Evolutionary conservation across 1,140 invertebrate genomes (phyloP).

Genomic region (Lordiphosa stackelbergi): DNA sequence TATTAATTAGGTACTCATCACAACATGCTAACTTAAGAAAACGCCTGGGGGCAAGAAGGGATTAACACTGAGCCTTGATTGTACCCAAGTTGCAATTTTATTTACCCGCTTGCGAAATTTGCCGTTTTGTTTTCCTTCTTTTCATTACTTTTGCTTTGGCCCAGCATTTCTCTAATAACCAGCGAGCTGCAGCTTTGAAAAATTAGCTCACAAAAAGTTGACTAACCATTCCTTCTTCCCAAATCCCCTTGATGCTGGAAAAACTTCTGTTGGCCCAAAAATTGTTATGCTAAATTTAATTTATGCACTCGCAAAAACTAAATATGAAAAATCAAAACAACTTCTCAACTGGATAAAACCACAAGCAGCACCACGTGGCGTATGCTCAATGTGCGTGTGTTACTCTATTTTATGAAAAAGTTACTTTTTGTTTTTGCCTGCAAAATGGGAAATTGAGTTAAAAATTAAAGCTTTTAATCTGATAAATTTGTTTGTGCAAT

Average conservation of each 20-base stretch:
- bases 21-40: no score
- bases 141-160: no score
- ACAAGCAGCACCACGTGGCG: constrained; percentile 38
- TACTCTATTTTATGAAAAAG: not conserved
- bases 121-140: constrained; percentile 21
- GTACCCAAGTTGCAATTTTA: constrained; percentile 10
- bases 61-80: not conserved
- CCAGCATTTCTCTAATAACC: no score
- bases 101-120: constrained; percentile 16
- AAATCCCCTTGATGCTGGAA: not conserved
- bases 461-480: constrained; percentile 4
- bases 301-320: constrained; percentile 44
- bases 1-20: no score
- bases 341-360: constrained; percentile 28
- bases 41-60: no score
- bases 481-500: not conserved
- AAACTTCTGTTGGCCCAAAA: constrained; percentile 36
- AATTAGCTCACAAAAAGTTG: constrained; percentile 16
- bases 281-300: constrained; percentile 49
- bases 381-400: constrained; percentile 31
- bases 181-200: constrained; percentile 7
- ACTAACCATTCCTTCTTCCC: constrained; percentile 14
- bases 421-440: not conserved
- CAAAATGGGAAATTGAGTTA: constrained; percentile 3
- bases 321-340: not conserved